phyloP scores from a whole-genome alignment of 2,888 invertebrate genomes.

The Thymelicus lineola region DNA sequence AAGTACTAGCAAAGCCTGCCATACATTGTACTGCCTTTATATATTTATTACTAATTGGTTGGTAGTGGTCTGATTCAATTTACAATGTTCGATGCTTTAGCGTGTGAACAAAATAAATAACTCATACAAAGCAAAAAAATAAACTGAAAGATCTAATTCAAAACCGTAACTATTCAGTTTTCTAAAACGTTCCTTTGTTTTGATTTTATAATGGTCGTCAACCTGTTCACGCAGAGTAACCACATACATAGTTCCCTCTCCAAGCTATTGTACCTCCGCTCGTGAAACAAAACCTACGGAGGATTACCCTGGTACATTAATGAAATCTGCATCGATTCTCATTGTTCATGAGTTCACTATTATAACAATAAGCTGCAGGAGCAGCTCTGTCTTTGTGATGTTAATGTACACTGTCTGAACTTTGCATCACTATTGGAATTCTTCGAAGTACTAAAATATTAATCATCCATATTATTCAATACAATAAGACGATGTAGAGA shows the following conservation, averaged over 20 bases:
- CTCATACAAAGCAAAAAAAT: no score
- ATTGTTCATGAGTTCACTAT: neutral
- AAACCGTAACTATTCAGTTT: no score
- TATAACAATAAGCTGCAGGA: slow-evolving; percentile 5
- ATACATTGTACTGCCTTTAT: no score
- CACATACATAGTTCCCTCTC: neutral
- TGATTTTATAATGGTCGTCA: no score
- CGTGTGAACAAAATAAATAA: no score
- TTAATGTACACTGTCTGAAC: neutral
- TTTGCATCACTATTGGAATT: neutral
- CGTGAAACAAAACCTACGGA: neutral
- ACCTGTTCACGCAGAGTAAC: no score
- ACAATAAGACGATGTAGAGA: neutral
- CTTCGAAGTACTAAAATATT: neutral
- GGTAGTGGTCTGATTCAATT: no score
- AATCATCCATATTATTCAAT: neutral
- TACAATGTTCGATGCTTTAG: no score
- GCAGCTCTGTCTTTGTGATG: neutral
- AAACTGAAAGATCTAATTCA: no score
- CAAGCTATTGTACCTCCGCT: slow-evolving; percentile 8
- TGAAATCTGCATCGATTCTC: slow-evolving; percentile 19
- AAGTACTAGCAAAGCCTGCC: no score
- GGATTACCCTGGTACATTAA: neutral
- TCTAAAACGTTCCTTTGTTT: no score
- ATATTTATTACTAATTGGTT: no score